Percentiles rank a stretch among this genome's conserved stretches.
Conservation (phyloP, 1,140 invertebrate species). For the Philopotamus ludificatus region DNA sequence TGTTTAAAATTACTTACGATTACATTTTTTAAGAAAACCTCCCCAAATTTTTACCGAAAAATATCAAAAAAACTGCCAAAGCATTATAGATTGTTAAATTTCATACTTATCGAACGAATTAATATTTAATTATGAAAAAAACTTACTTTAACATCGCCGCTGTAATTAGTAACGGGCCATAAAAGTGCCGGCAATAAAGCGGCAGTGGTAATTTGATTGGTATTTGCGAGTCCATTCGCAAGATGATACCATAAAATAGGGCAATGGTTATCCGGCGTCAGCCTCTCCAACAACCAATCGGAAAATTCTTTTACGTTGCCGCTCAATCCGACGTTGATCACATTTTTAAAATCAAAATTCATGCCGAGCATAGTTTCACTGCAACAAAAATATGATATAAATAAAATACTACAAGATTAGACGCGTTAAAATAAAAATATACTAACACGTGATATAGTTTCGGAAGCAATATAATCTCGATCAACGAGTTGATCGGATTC, state of each 20-base stretch:
- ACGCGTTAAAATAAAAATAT: neutral
- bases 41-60: too few relatives aligned
- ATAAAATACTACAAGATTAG: neutral
- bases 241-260: slow-evolving; percentile 11
- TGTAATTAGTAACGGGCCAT: slow-evolving; percentile 9
- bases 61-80: too few relatives aligned
- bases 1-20: too few relatives aligned
- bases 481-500: slow-evolving; percentile 14
- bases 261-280: neutral
- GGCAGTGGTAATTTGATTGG: neutral
- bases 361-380: slow-evolving; percentile 12
- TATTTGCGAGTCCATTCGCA: neutral
- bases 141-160: neutral
- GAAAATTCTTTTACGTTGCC: neutral
- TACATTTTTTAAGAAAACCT: too few relatives aligned
- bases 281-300: slow-evolving; percentile 1
- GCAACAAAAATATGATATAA: slow-evolving; percentile 1
- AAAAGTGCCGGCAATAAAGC: neutral
- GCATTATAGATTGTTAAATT: neutral
- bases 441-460: slow-evolving; percentile 24
- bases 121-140: neutral
- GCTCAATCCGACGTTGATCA: slow-evolving; percentile 4
- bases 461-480: slow-evolving; percentile 6
- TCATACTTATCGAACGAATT: neutral
- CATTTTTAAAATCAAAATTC: slow-evolving; percentile 11